A percentile compares a stretch with the other conserved stretches of the same genome.
Conservation (phyloP, 2,797 vertebrate species). For the Trachurus trachurus region DNA sequence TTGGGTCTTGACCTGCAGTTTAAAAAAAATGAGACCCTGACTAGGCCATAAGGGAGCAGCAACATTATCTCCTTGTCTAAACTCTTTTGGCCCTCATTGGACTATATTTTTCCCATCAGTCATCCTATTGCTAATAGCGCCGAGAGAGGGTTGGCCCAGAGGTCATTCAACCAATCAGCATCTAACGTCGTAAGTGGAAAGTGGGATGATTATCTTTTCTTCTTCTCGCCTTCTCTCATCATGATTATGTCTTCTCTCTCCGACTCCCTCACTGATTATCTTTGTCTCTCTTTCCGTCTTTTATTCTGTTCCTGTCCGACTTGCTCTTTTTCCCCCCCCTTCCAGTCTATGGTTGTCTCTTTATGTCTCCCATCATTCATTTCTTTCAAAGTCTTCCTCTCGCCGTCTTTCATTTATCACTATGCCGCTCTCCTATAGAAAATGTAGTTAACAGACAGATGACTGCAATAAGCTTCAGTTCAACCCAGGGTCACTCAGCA, state of each 20-base stretch:
- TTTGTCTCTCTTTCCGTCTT: constrained; percentile 20
- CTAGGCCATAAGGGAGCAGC: constrained; percentile 25
- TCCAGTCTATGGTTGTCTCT: constrained; percentile 24
- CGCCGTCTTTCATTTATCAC: constrained; percentile 69
- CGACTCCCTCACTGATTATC: constrained; percentile 50
- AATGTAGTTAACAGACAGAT: constrained; percentile 77
- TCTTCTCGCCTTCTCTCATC: constrained; percentile 38
- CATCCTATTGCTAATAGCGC: constrained; percentile 63
- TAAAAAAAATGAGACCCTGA: constrained; percentile 45
- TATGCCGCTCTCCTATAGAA: constrained; percentile 67
- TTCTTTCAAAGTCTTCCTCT: constrained; percentile 24
- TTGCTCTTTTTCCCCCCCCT: not conserved
- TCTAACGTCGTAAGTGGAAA: constrained; percentile 60
- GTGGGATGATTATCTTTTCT: constrained; percentile 65
- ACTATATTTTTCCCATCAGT: constrained; percentile 59
- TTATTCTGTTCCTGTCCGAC: constrained; percentile 14
- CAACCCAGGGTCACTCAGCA: constrained; percentile 68
- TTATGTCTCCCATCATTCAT: constrained; percentile 23
- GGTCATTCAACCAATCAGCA: constrained; percentile 76
- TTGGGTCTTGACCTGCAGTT: constrained; percentile 55
- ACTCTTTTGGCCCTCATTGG: constrained; percentile 43
- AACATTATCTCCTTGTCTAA: constrained; percentile 43
- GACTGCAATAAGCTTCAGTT: constrained; percentile 77
- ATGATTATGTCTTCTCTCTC: constrained; percentile 46
- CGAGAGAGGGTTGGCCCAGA: constrained; percentile 54